These are phyloP conservation scores for Amphibalanus amphitrite DNA, from an alignment of 1,140 invertebrate genomes.

Conservation along the genomic window DNA sequence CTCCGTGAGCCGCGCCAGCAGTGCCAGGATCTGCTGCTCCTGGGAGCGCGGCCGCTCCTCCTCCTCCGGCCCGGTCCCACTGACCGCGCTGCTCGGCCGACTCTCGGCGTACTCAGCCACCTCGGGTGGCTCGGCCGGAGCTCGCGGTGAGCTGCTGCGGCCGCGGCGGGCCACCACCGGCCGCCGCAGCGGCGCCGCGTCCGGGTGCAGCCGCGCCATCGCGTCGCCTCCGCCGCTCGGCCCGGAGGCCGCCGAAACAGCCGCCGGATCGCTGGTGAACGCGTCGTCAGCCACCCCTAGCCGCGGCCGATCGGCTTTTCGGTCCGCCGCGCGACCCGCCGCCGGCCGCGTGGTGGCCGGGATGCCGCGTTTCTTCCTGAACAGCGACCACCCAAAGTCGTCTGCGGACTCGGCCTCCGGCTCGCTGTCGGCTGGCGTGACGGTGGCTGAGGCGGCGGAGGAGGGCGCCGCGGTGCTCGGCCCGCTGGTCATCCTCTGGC, in stretches of 20 bases:
- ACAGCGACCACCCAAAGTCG: neutral
- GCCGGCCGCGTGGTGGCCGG: no score
- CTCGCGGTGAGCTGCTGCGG: neutral
- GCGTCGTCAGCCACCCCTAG: neutral
- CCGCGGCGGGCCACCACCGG: neutral
- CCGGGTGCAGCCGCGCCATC: conserved; percentile 22
- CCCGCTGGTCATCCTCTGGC: conserved; percentile 10
- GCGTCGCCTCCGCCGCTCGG: conserved; percentile 5
- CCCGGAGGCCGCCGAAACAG: no score
- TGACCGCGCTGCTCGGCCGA: neutral
- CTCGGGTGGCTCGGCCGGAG: neutral
- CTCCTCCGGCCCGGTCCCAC: neutral
- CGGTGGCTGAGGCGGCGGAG: neutral
- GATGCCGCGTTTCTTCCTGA: neutral
- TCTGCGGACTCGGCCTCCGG: neutral
- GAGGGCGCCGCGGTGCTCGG: neutral
- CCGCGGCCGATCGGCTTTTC: neutral
- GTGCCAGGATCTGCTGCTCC: neutral
- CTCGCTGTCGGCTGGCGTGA: neutral
- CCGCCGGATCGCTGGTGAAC: neutral
- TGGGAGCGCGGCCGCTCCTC: neutral
- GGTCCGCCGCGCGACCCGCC: no score
- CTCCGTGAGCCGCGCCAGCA: neutral
- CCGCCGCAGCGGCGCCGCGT: conserved; percentile 27
- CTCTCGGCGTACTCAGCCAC: neutral